Evolutionary conservation across 2,113 vertebrate genomes (phyloP), one percentile per base, ranked within the genome.

Genomic region (Melanostigma gelatinosum): DNA sequence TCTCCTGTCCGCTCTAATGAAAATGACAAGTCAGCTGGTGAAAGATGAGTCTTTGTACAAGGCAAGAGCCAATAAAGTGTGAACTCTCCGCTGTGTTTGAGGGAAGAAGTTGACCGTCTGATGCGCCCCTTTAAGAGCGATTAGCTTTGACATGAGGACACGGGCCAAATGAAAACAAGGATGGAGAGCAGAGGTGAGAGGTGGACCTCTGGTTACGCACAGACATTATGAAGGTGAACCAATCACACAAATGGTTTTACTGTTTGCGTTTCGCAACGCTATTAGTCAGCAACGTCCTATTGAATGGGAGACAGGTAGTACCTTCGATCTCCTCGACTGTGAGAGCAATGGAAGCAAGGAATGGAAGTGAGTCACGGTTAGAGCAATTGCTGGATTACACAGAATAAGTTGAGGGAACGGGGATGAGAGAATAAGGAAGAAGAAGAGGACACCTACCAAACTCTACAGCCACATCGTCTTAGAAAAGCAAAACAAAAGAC

Each of bases 391-490:
- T 40, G 3, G 64, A 58, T 77, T 65, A 64, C 12, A 76, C 52
- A 48, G 69, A 57, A 42, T 20, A 75, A 44, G 48, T 52, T 16
- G 18, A 80, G 55, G 36, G 64, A 24, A 62, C 3, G 15, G 69
- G 2, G 63, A 66, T 60, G 66, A 79, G 54, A 82, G 55, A 79
- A 86, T 32, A 86, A 82, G 78, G 82, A 92, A 93, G 82, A 92
- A 93, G 93, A 92, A 34, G 93, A 92, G 90, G 77, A 77, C 90
- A 98, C 97, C 96, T 98, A 99, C 97, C 97, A 96, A 95, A 95
- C 92, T 97, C 96, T 96, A 97, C 87, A 77, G 94, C 91, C 95
- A 97, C 97, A 96, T 97, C 97, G 92, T 97, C 97, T 98, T 97
- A 96, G 96, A 96, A 95, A 93, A 95, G 96, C 95, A 95, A 96